Evolutionary conservation across 2,888 invertebrate genomes (phyloP).

Genomic region (Brachypalpus laphriformis): DNA sequence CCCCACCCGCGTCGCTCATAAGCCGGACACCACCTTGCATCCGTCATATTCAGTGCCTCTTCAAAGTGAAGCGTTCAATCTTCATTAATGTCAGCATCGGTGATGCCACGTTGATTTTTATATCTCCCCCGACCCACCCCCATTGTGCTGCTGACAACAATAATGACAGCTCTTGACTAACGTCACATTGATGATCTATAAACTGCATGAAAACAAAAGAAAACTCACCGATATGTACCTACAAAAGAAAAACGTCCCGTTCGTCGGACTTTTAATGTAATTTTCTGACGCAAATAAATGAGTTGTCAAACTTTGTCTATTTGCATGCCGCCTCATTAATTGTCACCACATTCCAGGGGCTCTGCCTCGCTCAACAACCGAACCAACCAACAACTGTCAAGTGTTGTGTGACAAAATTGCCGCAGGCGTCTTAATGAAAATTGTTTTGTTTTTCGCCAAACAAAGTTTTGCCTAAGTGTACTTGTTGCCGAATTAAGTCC

Average conservation of each 20-base stretch:
- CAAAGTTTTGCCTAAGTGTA: slow-evolving; percentile 52
- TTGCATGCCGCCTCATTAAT: slow-evolving; percentile 70
- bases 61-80: slow-evolving; percentile 54
- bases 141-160: slow-evolving; percentile 30
- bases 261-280: slow-evolving; percentile 39
- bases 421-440: slow-evolving; percentile 72
- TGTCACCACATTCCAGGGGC: slow-evolving; percentile 58
- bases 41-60: slow-evolving; percentile 43
- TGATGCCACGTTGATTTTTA: slow-evolving; percentile 43
- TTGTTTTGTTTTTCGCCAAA: slow-evolving; percentile 69
- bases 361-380: background rate
- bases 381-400: slow-evolving; percentile 38
- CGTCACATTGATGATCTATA: slow-evolving; percentile 24
- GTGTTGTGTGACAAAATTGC: slow-evolving; percentile 60
- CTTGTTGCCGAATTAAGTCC: slow-evolving; percentile 72
- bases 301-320: slow-evolving; percentile 67
- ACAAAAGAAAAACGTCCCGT: background rate
- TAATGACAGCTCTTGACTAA: slow-evolving; percentile 47
- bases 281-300: slow-evolving; percentile 66
- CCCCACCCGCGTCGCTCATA: background rate
- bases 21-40: slow-evolving; percentile 42
- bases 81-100: slow-evolving; percentile 64
- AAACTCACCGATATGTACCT: background rate
- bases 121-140: background rate
- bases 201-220: slow-evolving; percentile 41